A percentile compares a stretch with the other conserved stretches of the same genome.
These are phyloP conservation scores for Epirrita christyi DNA, from an alignment of 2,888 invertebrate genomes.

Conservation along the genomic window DNA sequence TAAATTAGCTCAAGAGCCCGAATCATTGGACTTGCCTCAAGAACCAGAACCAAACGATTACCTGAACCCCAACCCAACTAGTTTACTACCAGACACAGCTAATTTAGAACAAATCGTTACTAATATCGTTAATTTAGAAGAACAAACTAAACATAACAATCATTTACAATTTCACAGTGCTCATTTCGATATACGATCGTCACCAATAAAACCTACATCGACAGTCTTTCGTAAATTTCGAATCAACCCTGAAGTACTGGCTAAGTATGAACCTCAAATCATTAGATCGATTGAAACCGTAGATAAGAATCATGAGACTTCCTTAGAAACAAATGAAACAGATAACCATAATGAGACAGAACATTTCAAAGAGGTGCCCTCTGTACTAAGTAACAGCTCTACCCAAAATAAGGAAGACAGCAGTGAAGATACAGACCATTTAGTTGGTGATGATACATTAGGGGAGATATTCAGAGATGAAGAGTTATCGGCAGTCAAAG, in stretches of 20 bases:
- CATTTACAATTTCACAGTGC: conserved; percentile 71
- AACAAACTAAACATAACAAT: conserved; percentile 47
- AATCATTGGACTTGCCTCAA: conserved; percentile 15
- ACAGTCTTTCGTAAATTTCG: conserved; percentile 74
- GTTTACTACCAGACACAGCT: conserved; percentile 10
- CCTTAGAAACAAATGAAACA: conserved; percentile 20
- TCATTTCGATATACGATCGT: conserved; percentile 77
- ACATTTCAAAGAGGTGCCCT: conserved; percentile 4
- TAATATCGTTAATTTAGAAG: conserved; percentile 29
- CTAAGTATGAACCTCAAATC: conserved; percentile 66
- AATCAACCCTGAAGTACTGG: conserved; percentile 69
- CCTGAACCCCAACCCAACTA: conserved; percentile 13
- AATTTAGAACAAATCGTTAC: conserved; percentile 25
- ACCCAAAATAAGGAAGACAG: conserved; percentile 18
- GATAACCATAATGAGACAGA: conserved; percentile 17
- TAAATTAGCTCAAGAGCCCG: conserved; percentile 6
- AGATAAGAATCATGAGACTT: conserved; percentile 35
- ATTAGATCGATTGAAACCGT: conserved; percentile 62
- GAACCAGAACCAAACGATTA: conserved; percentile 25
- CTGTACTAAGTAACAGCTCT: conserved; percentile 7
- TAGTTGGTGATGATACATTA: conserved; percentile 43
- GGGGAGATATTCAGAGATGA: conserved; percentile 62
- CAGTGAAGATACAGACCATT: conserved; percentile 26
- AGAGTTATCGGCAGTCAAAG: conserved; percentile 57
- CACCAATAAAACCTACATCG: conserved; percentile 74